Evolutionary conservation across 2,797 vertebrate genomes (phyloP), one percentile per base, ranked within the genome.

Genomic region (Neomorphus geoffroyi): DNA sequence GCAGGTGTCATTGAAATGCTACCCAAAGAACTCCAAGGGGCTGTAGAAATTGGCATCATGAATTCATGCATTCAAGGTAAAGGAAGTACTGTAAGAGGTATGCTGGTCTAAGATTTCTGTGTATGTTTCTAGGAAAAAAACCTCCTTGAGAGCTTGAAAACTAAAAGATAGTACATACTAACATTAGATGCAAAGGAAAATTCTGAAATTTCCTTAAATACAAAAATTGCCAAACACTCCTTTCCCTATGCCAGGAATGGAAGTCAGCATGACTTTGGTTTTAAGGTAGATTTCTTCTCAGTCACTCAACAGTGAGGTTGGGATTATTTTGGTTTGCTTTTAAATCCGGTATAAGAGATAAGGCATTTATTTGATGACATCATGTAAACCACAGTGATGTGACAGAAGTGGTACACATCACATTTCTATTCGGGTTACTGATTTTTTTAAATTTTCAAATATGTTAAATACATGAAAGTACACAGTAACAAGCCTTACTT

Each of bases 11-110:
- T 41, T n/a, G 96, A n/a, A 60, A 97, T 93, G 17, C 96, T 99
- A 28, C 81, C 97, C 2, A 56, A 97, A 46, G 98, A 98, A n/a
- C 84, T 98, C 54, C 98, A 96, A 60, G 98, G 97, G 54, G 98
- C 99, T 3, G 48, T 99, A 97, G 98, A 98, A 97, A 99, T 98
- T 10, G 99, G 99, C 48, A 97, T 99, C 26, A 96, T 94, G 5
- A 98, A 98, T 79, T 98, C 98, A 0, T 99, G 98, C 54, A 97
- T 99, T 46, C 99, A 99, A 98, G 99, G 99, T 99, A 89, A 94
- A 86, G 23, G 26, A 50, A n/a, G 23, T 37, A 27, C 16, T 70
- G 0, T 50, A 21, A 57, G 30, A 74, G 41, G 32, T 51, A 7
- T 8, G 41, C 30, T 35, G 19, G 13, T 43, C 23, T 74, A 37